Evolutionary conservation across 2,797 vertebrate species (phyloP), one percentile per base, ranked within the genome.

Genomic region (Telmatherina bonti): DNA sequence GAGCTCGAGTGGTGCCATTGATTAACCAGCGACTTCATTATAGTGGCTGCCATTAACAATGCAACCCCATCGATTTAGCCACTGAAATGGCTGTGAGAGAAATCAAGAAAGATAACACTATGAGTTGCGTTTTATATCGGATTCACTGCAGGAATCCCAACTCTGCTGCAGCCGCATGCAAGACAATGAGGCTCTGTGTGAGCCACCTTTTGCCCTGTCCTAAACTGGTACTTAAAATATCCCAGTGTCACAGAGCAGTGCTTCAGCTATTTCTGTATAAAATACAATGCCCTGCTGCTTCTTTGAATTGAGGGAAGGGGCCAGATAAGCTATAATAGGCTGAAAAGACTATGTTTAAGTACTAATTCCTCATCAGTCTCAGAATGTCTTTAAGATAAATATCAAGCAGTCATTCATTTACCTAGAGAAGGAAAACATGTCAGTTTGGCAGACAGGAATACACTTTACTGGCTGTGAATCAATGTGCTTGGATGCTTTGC

Each of bases 11-110:
- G 85, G 87, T 86, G 89, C 85, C 83, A 92, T 91, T 91, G 91
- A 93, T 92, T 92, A 88, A 91, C 88, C 83, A 75, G 81, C 80
- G 85, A 91, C 92, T 92, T 92, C 87, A 91, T 93, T 92, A 92
- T 87, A 83, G 85, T 67, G 82, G 70, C 82, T 85, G 81, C 89
- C 89, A 91, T 92, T 91, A 93, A 92, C 89, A 90, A 90, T 89
- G 85, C 88, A 88, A 81, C 81, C 87, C 81, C 90, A 92, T 91
- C 90, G 91, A 93, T 92, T 87, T 78, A 74, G 83, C 83, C 76
- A 68, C 76, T 77, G 78, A 76, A 89, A 91, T 79, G 79, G 74
- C 83, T 85, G 78, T 63, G 86, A 74, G 87, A 88, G 79, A 88
- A 93, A 90, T 90, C 82, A 62, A 79, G 69, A 82, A 81, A 83